Evolutionary conservation across 2,888 invertebrate species (phyloP), one percentile per base, ranked within the genome.

Genomic region (Stegana nigrithorax): DNA sequence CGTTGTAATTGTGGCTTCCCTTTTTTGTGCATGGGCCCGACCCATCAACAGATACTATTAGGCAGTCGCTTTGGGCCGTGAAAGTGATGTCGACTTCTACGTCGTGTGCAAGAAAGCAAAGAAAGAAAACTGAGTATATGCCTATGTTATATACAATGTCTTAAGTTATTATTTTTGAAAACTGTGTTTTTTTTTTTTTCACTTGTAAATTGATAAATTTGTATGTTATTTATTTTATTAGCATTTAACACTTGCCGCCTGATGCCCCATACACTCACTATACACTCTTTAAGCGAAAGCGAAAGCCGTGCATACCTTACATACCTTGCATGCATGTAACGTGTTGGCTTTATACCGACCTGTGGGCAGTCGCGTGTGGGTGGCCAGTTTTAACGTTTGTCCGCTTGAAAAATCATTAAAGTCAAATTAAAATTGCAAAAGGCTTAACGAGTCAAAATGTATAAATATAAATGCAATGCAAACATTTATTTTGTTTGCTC

Each of bases 331-430:
- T 21, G 44, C n/a, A n/a, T n/a, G n/a, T n/a, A n/a, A n/a, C n/a
- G n/a, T 39, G 39, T 39, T 17, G 12, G 14, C n/a, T 39, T 39
- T 4, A 2, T 10, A n/a, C 1, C 6, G 39, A 17, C 4, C 6
- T 12, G 6, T 14, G 4, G 45, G 39, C 19, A 67, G 63, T 67
- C 60, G 63, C 68, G 67, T 65, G 71, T 73, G 77, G 79, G 81
- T 72, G 69, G 70, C 59, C 73, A 61, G 66, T 73, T 77, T 71
- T 68, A 66, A 67, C 73, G 75, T 76, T 78, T 81, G 77, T 75
- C 74, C 74, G 73, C 72, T 80, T 80, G 77, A 75, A 83, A 83
- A 81, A 81, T 82, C 80, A 81, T 81, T 81, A 80, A 81, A 83
- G 75, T 69, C 75, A 73, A 81, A 78, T 82, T 79, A 82, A 75